These are phyloP conservation scores for Myiothlypis coronata DNA, from an alignment of 2,797 vertebrate species.

Conservation along the genomic window DNA sequence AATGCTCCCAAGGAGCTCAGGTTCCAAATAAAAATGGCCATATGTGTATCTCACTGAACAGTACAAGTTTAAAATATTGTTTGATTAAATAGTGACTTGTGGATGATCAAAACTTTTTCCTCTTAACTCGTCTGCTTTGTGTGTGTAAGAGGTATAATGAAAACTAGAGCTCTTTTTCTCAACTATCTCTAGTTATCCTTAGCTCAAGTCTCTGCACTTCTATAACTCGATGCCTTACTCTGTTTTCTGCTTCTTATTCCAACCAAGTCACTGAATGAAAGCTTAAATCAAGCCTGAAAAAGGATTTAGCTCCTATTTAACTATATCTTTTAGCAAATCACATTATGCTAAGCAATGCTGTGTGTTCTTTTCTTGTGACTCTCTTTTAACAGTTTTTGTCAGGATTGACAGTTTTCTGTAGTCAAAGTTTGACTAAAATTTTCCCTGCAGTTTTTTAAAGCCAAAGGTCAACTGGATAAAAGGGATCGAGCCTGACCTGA, in stretches of 20 bases:
- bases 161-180: conserved; percentile 31
- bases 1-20: neutral
- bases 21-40: neutral
- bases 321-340: conserved; percentile 47
- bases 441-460: neutral
- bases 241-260: neutral
- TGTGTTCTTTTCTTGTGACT: conserved; percentile 41
- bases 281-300: neutral
- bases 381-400: conserved; percentile 43
- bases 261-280: neutral
- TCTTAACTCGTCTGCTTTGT: neutral
- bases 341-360: conserved; percentile 42
- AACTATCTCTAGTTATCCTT: neutral
- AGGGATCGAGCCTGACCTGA: conserved; percentile 47
- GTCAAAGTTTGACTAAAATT: conserved; percentile 9
- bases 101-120: neutral
- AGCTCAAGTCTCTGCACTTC: neutral
- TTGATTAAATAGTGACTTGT: neutral
- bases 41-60: neutral
- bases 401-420: conserved; percentile 53
- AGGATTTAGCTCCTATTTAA: neutral
- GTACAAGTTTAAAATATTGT: neutral
- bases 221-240: neutral
- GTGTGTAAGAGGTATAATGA: neutral
- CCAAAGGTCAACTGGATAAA: conserved; percentile 22